Evolutionary conservation across 1,140 invertebrate genomes (phyloP), one percentile per base, ranked within the genome.

Genomic region (Drosophila quadrilineata): DNA sequence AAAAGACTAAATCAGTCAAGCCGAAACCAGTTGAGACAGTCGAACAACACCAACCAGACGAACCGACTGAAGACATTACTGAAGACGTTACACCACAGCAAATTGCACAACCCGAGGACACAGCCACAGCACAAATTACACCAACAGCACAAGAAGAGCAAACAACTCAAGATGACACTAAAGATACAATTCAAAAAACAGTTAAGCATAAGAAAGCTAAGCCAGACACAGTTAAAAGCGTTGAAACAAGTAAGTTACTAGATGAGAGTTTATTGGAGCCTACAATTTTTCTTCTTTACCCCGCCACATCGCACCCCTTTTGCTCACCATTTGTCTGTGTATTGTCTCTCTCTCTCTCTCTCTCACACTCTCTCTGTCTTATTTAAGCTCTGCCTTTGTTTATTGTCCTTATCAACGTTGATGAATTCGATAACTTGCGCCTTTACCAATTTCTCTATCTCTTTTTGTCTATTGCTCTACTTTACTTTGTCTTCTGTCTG

Each of bases 181-280:
- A 60, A 76, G 77, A 84, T 64, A 85, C 71, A 66, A 54, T 68
- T 71, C 79, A 86, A 35, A 85, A 86, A 85, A 72, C 80, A 86
- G 50, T 85, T 75, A 85, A 85, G 71, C 79, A 85, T 86, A 85
- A 85, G 50, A 86, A 86, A 86, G 74, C 80, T 64, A 86, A 86
- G 71, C 75, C 80, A 86, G 76, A 86, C 57, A 86, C 80, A 87
- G 62, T 72, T 53, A 75, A 86, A 69, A 73, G 60, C 77, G 69
- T 80, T 75, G 85, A 88, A 71, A 73, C 87, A 88, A 88, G 87
- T 88, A 88, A 88, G 87, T 88, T 72, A 50, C 60, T 79, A 85
- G 79, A 71, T 62, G 79, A 71, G 79, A 72, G 63, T 70, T 75
- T 21, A 71, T n/a, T 68, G 71, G 76, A 71, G 63, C 50, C 71